These are phyloP conservation scores for Centruroides sculpturatus DNA, from an alignment of 1,140 invertebrate species.

Conservation along the genomic window DNA sequence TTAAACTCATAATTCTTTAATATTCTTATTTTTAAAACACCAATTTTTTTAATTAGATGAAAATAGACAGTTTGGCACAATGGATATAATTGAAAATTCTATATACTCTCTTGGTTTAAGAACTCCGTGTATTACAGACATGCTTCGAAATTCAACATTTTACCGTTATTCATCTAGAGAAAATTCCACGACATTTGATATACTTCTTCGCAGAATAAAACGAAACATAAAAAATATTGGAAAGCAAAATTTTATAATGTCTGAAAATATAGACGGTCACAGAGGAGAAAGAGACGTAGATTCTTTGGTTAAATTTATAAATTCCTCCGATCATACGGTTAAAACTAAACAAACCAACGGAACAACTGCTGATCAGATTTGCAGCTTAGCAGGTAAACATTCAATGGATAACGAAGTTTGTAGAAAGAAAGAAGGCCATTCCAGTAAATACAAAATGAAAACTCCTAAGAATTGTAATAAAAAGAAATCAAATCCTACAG, in stretches of 20 bases:
- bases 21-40: too few species aligned
- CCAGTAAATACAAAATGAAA: conserved; percentile 45
- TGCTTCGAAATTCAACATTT: too few species aligned
- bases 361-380: conserved; percentile 17
- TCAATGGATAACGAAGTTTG: background rate
- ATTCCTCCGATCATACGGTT: conserved; percentile 25
- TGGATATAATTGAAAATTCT: too few species aligned
- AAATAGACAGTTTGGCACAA: too few species aligned
- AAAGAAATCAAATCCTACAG: too few species aligned
- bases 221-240: conserved; percentile 40
- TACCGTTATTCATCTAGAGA: too few species aligned
- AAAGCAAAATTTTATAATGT: conserved; percentile 38
- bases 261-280: conserved; percentile 47
- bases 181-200: conserved; percentile 8
- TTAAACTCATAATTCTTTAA: too few species aligned
- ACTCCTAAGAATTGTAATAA: conserved; percentile 37
- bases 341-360: conserved; percentile 11
- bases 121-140: too few species aligned
- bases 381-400: background rate
- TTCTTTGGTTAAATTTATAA: conserved; percentile 39
- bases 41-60: too few species aligned
- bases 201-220: conserved; percentile 17
- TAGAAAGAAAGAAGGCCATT: conserved; percentile 22
- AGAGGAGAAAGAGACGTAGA: conserved; percentile 43
- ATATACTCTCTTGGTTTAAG: too few species aligned